These are phyloP conservation scores for Parasteatoda tepidariorum DNA, from an alignment of 1,140 invertebrate genomes.

Conservation along the genomic window DNA sequence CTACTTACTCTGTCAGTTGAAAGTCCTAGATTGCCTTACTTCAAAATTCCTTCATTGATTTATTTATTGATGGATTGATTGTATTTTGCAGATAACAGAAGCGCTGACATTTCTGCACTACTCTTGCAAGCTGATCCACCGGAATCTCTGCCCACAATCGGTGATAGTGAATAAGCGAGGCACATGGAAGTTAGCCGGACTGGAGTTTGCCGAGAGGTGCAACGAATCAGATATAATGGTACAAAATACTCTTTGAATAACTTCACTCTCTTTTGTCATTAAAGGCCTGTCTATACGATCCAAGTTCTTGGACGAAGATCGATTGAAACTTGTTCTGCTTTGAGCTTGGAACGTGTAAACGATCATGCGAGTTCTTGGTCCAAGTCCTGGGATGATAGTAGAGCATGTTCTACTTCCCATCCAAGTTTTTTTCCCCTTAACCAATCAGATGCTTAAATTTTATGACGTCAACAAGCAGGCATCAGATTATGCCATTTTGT, in stretches of 20 bases:
- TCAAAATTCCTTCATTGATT: no score
- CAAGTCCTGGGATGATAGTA: no score
- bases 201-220: slow-evolving; percentile 83
- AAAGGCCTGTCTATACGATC: no score
- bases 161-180: slow-evolving; percentile 94
- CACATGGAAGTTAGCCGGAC: slow-evolving; percentile 94
- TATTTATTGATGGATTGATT: no score
- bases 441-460: slow-evolving; percentile 17
- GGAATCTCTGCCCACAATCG: slow-evolving; percentile 92
- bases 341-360: not conserved
- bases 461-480: no score
- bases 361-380: not conserved
- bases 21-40: no score
- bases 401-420: no score
- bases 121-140: slow-evolving; percentile 84
- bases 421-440: not conserved
- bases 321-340: not conserved
- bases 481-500: no score
- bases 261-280: not conserved
- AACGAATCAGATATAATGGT: slow-evolving; percentile 65
- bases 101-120: slow-evolving; percentile 92
- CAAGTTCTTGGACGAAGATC: no score
- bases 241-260: slow-evolving; percentile 17
- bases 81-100: slow-evolving; percentile 86
- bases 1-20: no score